Base-by-base conservation (phyloP, 2,888 invertebrate genomes). In the Melieria crassipennis region DNA sequence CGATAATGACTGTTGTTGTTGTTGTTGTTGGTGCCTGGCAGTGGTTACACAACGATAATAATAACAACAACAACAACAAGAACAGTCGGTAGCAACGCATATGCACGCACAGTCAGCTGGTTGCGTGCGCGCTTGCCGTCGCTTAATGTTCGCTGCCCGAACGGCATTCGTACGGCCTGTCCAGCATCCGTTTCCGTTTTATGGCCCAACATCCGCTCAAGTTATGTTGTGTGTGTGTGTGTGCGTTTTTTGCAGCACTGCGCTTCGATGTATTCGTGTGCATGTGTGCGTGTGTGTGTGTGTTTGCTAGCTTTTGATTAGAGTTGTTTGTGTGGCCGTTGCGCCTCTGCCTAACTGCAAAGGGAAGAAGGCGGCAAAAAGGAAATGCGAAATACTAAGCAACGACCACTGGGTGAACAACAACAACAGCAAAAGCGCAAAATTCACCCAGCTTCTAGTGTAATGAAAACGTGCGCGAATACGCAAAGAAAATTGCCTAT, bases 161-260 rank as follows among this genome's bases (percentile, higher is more conserved):
- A 30, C 30, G 30, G 30, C 30, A 30, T 30, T 30, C 30, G 30
- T 30, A 30, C 65, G 45, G 60, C 43, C 9, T n/a, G 13, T 10
- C 50, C 47, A 10, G 70, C 74, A 73, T 73, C 69, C 76, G 71
- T 75, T 66, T 66, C 66, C 65, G 55, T 66, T 63, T 66, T n/a
- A 30, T 10, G 62, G 3, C 13, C 43, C 48, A 52, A 47, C 64
- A 67, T 70, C 64, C 66, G 55, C 60, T 55, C 50, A 47, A n/a
- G 7, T 69, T 47, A 46, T 58, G 63, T 9, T 10, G 47, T 56
- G 30, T 46, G 16, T 13, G 11, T 62, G 62, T n/a, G 45, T 61
- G 65, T 61, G 30, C 30, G 30, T 30, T 30, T 30, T 30, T 30
- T 30, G 30, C 30, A 30, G 30, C 3, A 30, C 30, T 30, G 30